phyloP scores from a whole-genome alignment of 2,113 vertebrate genomes.

The Smithornis capensis region DNA sequence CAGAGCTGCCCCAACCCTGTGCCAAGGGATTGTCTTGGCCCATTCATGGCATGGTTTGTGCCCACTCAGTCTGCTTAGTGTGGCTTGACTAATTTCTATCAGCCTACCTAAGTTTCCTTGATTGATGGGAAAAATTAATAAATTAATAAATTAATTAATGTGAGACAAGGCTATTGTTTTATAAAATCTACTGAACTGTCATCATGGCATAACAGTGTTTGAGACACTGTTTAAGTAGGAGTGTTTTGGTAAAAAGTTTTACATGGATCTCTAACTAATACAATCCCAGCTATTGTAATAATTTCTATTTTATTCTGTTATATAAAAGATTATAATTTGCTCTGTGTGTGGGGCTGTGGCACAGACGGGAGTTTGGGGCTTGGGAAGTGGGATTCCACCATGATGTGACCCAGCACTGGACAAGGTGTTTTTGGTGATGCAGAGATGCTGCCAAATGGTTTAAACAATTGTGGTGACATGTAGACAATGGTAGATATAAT shows the following conservation, averaged over 20 bases:
- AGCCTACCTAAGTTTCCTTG: not conserved
- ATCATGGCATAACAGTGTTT: not conserved
- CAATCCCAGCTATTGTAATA: not conserved
- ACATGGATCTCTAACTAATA: not conserved
- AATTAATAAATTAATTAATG: not conserved
- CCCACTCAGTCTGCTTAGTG: not conserved
- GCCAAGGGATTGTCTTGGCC: not conserved
- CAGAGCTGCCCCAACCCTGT: not conserved
- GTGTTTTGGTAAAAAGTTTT: not conserved
- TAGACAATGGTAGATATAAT: not conserved
- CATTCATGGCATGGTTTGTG: rapidly evolving
- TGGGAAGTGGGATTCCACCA: not conserved
- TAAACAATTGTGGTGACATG: not conserved
- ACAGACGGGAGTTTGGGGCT: not conserved
- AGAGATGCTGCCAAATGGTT: not conserved
- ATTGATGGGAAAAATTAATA: not conserved
- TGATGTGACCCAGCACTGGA: not conserved
- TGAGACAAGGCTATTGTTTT: not conserved
- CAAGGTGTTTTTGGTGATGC: not conserved
- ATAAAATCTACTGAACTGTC: no score
- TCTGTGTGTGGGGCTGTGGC: not conserved
- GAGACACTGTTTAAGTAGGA: not conserved
- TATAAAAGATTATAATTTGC: not conserved
- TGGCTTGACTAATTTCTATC: not conserved
- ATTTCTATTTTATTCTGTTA: not conserved